Percentiles rank a stretch among this genome's conserved stretches.
phyloP scores from a whole-genome alignment of 2,797 vertebrate genomes.

The Liparis tanakae region DNA sequence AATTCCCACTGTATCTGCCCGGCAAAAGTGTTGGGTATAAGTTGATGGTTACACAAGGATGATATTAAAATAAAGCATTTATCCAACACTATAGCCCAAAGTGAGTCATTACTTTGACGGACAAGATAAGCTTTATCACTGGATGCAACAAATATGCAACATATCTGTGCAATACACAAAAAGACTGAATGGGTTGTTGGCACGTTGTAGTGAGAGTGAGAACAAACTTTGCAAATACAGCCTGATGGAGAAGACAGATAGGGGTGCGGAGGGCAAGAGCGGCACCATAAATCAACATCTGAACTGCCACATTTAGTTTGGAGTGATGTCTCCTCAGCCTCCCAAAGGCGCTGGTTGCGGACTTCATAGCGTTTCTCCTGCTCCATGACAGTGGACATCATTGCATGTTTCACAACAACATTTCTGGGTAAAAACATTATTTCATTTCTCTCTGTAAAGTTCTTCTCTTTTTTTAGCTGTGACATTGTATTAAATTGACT shows the following conservation, averaged over 20 bases:
- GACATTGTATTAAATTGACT: slow-evolving; percentile 16
- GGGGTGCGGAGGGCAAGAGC: slow-evolving; percentile 69
- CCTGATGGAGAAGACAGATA: slow-evolving; percentile 70
- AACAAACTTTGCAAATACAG: slow-evolving; percentile 71
- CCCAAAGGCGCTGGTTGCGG: slow-evolving; percentile 56
- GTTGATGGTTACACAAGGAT: slow-evolving; percentile 18
- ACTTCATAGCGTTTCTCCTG: slow-evolving; percentile 59
- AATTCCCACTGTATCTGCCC: too few species aligned
- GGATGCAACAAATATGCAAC: background rate
- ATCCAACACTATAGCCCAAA: background rate
- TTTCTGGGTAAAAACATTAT: slow-evolving; percentile 45
- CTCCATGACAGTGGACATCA: slow-evolving; percentile 61
- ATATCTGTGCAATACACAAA: background rate
- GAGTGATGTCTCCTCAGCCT: slow-evolving; percentile 64
- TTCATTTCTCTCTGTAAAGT: slow-evolving; percentile 46
- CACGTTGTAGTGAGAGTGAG: slow-evolving; percentile 55
- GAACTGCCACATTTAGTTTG: slow-evolving; percentile 75
- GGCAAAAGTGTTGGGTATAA: background rate
- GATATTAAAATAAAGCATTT: slow-evolving; percentile 6
- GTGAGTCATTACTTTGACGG: background rate
- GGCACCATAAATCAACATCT: slow-evolving; percentile 80
- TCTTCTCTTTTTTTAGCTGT: slow-evolving; percentile 1
- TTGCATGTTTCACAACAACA: slow-evolving; percentile 61
- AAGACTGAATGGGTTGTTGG: slow-evolving; percentile 54
- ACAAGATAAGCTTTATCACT: background rate